Base-by-base conservation (phyloP, 2,888 invertebrate species). In the Smittia aterrima region DNA sequence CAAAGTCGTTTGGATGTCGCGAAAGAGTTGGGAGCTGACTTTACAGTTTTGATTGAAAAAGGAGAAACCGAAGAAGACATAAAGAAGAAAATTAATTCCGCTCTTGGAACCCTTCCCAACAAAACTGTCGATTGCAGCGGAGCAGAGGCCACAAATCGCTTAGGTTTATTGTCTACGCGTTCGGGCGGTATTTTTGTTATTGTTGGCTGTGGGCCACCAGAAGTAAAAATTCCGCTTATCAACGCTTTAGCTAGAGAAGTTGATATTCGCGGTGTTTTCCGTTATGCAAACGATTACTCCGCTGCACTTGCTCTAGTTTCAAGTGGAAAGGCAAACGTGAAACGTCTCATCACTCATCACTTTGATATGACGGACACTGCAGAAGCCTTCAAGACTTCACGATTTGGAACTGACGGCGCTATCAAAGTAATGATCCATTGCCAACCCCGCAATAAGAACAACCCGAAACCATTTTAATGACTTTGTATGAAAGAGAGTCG, bases 341-440 rank as follows among this genome's bases (percentile, higher is more conserved):
- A 92, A 80, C 89, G 90, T 4, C 84, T 96, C 76, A 89, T 95
- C 16, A 93, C 95, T 0, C 95, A 95, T 82, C 90, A 92, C 81
- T 95, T 87, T 82, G 84, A 84, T 76, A 82, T 95, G n/a, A 91
- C 91, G 78, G 89, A 95, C 73, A 89, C 93, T 0, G 79, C 89
- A 6, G 85, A 91, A 79, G 96, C 96, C 0, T 96, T 96, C 82
- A 90, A 96, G 79, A 89, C 90, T 3, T 89, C 95, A 0, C 89
- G 88, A 76, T 87, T 87, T 68, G 92, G 92, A 83, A 85, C 67
- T 92, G 89, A 20, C 76, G 87, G 87, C 75, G 88, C 91, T 0
- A 91, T 96, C 79, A 96, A 96, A 84, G 91, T 96, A 78, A 92
- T 96, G 87, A 95, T 96, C n/a, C n/a, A n/a, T n/a, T n/a, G n/a